Base-by-base conservation (phyloP, 2,888 invertebrate genomes). In the Tyria jacobaeae region DNA sequence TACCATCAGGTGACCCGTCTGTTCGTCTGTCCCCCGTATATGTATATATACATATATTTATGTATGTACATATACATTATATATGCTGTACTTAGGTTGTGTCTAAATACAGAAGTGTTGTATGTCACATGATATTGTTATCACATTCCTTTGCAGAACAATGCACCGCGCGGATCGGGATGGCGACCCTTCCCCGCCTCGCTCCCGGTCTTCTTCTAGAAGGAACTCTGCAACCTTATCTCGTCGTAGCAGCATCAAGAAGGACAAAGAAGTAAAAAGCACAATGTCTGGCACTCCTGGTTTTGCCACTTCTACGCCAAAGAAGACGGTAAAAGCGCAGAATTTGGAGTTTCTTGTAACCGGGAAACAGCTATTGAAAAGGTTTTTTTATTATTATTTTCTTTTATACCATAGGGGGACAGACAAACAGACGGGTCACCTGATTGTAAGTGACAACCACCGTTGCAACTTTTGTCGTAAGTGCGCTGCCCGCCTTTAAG, bases 311-410 rank as follows among this genome's bases (percentile, higher is more conserved):
- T 84, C 88, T 0, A 92, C 92, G 0, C 91, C 92, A 0, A 91
- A 90, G 77, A 87, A 82, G 47, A 70, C 70, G 0, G 73, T 58
- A 0, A 89, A 87, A 49, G 78, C 77, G 0, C 84, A 81, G 66
- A 85, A 84, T 10, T 68, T 88, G n/a, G 92, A 93, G 5, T 89
- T 93, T 27, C 59, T 89, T 1, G 89, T 93, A 0, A 92, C 92
- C 0, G 93, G 93, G 0, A 90, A 88, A 31, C 92, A 90, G 68
- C 81, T 92, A 0, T 62, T 85, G 12, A 92, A 87, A 62, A 89
- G 86, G 91, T 91, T 53, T n/a, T n/a, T n/a, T n/a, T n/a, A n/a
- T n/a, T n/a, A n/a, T n/a, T n/a, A n/a, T n/a, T n/a, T n/a, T n/a
- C n/a, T n/a, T n/a, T n/a, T n/a, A n/a, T n/a, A n/a, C n/a, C n/a